phyloP scores from a whole-genome alignment of 92 coral and sea anemone species.

The Phymanthus crucifer region DNA sequence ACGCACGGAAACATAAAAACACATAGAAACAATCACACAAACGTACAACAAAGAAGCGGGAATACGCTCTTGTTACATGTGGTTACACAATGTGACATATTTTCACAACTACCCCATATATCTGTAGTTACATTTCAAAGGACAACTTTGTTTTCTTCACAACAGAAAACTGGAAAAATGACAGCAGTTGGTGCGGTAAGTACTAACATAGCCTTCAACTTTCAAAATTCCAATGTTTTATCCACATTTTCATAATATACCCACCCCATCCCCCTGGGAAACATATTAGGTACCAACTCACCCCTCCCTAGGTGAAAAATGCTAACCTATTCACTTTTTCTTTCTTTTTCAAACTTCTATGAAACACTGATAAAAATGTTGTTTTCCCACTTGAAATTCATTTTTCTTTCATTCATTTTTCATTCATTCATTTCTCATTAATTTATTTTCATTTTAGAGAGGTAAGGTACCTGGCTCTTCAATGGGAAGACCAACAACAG shows the following conservation, averaged over 20 bases:
- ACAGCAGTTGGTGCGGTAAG: conserved; percentile 87
- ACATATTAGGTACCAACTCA: not conserved
- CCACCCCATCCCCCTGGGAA: not conserved
- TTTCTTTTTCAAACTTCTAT: too few relatives aligned
- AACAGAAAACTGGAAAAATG: conserved; percentile 88
- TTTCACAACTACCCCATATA: too few relatives aligned
- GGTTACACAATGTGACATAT: too few relatives aligned
- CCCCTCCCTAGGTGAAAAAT: not conserved
- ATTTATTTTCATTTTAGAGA: conserved; percentile 45
- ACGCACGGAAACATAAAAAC: too few relatives aligned
- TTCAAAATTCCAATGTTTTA: not conserved
- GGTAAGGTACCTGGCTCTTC: conserved; percentile 93
- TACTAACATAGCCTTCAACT: too few relatives aligned
- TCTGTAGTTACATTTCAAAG: not conserved
- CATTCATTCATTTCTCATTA: not conserved
- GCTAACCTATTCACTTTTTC: too few relatives aligned
- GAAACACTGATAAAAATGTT: too few relatives aligned
- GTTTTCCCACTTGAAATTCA: too few relatives aligned
- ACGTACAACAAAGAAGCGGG: too few relatives aligned
- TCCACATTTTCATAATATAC: not conserved
- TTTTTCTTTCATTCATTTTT: not conserved
- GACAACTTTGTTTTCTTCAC: not conserved
- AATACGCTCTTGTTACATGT: too few relatives aligned
- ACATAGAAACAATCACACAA: too few relatives aligned
- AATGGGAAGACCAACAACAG: conserved; percentile 97